A percentile compares a stretch with the other conserved stretches of the same genome.
These are phyloP conservation scores for Ametastegia equiseti DNA, from an alignment of 2,888 invertebrate genomes.

Conservation along the genomic window DNA sequence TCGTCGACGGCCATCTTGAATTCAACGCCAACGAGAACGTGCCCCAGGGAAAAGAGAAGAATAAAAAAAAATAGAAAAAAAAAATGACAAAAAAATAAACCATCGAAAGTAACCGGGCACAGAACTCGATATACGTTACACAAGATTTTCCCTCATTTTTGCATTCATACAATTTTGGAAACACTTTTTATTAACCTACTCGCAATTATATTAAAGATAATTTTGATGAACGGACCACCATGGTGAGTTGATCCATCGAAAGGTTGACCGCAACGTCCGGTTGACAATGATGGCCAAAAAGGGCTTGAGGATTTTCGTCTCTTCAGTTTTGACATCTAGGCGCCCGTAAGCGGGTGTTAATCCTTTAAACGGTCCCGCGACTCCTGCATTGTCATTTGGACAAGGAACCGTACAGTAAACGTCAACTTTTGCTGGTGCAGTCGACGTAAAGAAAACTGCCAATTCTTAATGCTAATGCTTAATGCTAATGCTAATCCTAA, in stretches of 20 bases:
- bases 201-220: too few species aligned
- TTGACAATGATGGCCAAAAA: neutral
- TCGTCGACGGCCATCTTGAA: slow-evolving; percentile 30
- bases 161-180: too few species aligned
- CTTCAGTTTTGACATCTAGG: slow-evolving; percentile 31
- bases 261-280: neutral
- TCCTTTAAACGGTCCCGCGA: slow-evolving; percentile 68
- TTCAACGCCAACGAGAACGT: neutral
- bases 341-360: slow-evolving; percentile 62
- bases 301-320: neutral
- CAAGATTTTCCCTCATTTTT: too few species aligned
- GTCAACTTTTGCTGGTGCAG: neutral
- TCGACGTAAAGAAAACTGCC: neutral
- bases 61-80: neutral
- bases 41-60: neutral
- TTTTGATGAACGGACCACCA: too few species aligned
- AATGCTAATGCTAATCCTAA: slow-evolving; percentile 34
- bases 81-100: neutral
- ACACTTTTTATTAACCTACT: too few species aligned
- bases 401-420: neutral
- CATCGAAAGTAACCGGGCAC: too few species aligned
- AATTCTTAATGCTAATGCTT: neutral
- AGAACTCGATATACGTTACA: too few species aligned
- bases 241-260: neutral
- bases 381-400: neutral